Evolutionary conservation across 2,797 vertebrate genomes (phyloP), one percentile per base, ranked within the genome.

Genomic region (Falco peregrinus): DNA sequence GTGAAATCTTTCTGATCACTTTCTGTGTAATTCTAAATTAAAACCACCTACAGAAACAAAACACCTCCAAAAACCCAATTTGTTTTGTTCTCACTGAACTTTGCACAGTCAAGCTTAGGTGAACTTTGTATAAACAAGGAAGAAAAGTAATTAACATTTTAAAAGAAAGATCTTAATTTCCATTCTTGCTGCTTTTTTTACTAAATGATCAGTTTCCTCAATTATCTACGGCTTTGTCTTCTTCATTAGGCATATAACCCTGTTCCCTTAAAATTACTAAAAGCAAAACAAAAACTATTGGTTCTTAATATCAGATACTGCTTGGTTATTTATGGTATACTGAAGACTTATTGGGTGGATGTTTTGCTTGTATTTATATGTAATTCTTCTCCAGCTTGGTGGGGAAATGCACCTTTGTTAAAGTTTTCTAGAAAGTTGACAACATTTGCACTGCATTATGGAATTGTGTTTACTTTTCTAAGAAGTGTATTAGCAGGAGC

Each of bases 161-260:
- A 16, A 67, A 70, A 61, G 18, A 0, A 76, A 95, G 70, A 71
- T 29, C 50, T 47, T 29, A 6, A 25, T 71, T 64, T 79, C 6
- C 1, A 6, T 9, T 63, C 6, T 35, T 50, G 7, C 3, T 53
- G 1, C 0, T 25, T 89, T 53, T 7, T n/a, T 9, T 1, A 17
- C 9, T 16, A 65, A 35, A 25, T 16, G 4, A 59, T 47, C 12
- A 47, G 1, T 13, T 84, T 80, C 26, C 41, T 67, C 68, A 71
- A 25, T 22, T 84, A 6, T 54, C 22, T 56, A 13, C 21, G 6
- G 7, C 45, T 67, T 45, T 41, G 1, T 26, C 25, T n/a, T 45
- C 35, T 86, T 89, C n/a, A 45, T 69, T 31, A 70, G 19, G 2
- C 50, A 48, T 64, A 33, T 20, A 73, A 76, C 75, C 29, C 15